Evolutionary conservation across 2,113 vertebrate species (phyloP).

Genomic region (Hippoglossus stenolepis): DNA sequence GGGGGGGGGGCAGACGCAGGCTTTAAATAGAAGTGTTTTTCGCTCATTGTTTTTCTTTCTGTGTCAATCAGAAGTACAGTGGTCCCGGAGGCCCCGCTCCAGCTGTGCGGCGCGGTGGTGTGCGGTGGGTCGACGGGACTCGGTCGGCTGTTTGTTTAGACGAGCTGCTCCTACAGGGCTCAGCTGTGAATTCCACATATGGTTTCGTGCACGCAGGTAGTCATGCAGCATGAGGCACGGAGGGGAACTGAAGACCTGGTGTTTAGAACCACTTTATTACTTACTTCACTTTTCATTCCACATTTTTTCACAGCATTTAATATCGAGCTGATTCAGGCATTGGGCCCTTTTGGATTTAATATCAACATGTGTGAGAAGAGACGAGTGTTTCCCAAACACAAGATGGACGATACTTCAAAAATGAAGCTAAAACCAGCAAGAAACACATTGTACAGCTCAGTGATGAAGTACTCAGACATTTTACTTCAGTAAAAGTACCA

Average conservation of each 20-base stretch:
- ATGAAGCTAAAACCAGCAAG: too few species aligned
- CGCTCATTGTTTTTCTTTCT: conserved; percentile 52
- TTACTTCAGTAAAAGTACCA: too few species aligned
- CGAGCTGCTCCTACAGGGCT: not conserved
- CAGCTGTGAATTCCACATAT: conserved; percentile 48
- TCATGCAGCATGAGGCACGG: conserved; percentile 24
- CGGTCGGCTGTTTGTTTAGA: conserved; percentile 49
- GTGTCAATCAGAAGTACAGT: conserved; percentile 54
- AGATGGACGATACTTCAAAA: too few species aligned
- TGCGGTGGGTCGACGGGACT: conserved; percentile 51
- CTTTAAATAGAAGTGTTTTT: conserved; percentile 60
- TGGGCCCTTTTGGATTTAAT: not conserved
- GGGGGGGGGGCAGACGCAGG: too few species aligned
- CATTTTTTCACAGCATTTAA: conserved; percentile 10
- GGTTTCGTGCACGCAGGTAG: conserved; percentile 34
- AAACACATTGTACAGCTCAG: too few species aligned
- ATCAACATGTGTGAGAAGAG: not conserved
- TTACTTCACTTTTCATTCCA: not conserved
- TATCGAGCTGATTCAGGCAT: not conserved
- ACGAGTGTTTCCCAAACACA: not conserved
- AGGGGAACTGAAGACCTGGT: not conserved
- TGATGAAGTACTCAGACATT: too few species aligned
- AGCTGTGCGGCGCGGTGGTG: conserved; percentile 48
- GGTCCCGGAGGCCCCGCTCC: conserved; percentile 44
- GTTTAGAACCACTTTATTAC: too few species aligned